These are phyloP conservation scores for Hyphantria cunea DNA, from an alignment of 1,140 invertebrate genomes.

Conservation along the genomic window DNA sequence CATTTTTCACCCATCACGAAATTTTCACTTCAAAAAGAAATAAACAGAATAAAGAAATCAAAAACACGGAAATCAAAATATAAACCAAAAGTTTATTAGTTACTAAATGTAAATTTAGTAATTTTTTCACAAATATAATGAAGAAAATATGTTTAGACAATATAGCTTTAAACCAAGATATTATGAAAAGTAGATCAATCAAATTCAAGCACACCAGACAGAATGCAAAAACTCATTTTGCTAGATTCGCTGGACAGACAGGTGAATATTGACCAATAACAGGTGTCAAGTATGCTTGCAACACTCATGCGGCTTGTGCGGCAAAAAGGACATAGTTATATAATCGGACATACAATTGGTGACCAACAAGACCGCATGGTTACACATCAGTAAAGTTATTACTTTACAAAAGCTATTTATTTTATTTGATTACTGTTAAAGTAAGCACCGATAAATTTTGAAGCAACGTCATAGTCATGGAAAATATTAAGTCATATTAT, in stretches of 20 bases:
- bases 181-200: neutral
- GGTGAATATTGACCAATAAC: conserved; percentile 23
- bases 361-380: conserved; percentile 4
- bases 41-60: neutral
- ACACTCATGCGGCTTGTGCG: conserved; percentile 44
- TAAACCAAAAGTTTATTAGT: neutral
- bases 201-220: neutral
- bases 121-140: no score
- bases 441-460: no score
- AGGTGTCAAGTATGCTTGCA: conserved; percentile 45
- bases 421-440: no score
- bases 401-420: no score
- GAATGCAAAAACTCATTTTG: conserved; percentile 5
- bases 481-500: no score
- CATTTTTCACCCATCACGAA: no score
- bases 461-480: no score
- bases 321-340: conserved; percentile 58
- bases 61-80: neutral
- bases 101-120: neutral
- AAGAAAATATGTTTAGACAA: no score
- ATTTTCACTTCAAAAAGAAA: no score
- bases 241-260: conserved; percentile 16
- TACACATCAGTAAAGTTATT: no score
- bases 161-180: no score
- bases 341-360: conserved; percentile 38